phyloP scores from a whole-genome alignment of 2,797 vertebrate genomes.

The Sarcophilus harrisii region DNA sequence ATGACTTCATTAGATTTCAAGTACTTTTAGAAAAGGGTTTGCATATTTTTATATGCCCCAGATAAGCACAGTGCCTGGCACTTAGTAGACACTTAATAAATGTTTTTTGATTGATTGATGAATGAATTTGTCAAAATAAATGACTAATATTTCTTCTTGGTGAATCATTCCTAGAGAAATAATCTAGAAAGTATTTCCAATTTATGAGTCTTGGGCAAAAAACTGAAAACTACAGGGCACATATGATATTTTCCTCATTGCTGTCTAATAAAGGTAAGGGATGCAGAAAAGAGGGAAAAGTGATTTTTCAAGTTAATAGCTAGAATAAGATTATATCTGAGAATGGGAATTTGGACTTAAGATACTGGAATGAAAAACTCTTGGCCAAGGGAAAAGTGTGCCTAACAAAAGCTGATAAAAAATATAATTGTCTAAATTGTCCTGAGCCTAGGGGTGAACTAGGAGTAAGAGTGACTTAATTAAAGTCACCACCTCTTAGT shows the following conservation, averaged over 20 bases:
- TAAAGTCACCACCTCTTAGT: too few species aligned
- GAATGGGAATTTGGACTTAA: background rate
- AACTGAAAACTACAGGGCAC: background rate
- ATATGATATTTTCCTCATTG: background rate
- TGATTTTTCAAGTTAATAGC: background rate
- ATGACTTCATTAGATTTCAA: background rate
- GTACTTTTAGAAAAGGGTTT: background rate
- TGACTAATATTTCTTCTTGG: background rate
- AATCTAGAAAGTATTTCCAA: background rate
- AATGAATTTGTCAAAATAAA: background rate
- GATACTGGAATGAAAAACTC: background rate
- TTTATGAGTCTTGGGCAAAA: background rate
- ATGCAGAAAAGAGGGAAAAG: background rate
- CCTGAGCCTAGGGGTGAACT: too few species aligned
- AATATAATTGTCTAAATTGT: background rate
- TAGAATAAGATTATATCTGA: background rate
- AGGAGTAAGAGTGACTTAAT: too few species aligned
- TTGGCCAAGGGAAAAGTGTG: background rate
- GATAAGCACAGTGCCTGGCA: background rate
- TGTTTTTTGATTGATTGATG: background rate
- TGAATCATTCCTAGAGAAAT: background rate
- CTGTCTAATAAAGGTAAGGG: background rate
- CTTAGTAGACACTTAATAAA: background rate
- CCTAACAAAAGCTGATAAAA: background rate
- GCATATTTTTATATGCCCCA: background rate